Base-by-base conservation (phyloP, 2,113 vertebrate genomes). In the Mormoops blainvillei region DNA sequence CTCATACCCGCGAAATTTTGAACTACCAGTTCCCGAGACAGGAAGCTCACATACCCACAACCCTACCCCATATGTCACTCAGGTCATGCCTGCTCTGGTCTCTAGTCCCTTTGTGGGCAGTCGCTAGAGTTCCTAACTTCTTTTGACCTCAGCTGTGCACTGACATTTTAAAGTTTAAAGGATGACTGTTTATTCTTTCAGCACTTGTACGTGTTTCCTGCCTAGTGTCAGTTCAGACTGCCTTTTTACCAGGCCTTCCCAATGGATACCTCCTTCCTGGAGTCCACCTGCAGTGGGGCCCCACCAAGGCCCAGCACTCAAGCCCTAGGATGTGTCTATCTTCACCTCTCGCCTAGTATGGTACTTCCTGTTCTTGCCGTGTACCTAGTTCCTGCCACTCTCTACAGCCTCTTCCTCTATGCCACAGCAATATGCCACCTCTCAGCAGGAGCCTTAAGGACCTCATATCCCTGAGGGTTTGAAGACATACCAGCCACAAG, bases 231-330 rank as follows among this genome's bases (percentile, higher is more conserved):
- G 26, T 48, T 63, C 24, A 4, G 7, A 24, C 41, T 52, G 15
- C 13, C 22, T 26, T 58, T 43, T 36, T 36, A 4, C 33, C 18
- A 18, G 67, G 74, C 28, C 36, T 38, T 31, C 43, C 71, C 71
- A 20, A 52, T 13, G 45, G 61, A 24, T 0, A 5, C 36, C 56
- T 50, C 15, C 20, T 2, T 1, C 22, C 45, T 13, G 0, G 2
- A 54, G 74, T 41, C 28, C 19, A 22, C 19, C n/a, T 73, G 13
- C 33, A 31, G 5, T 11, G 26, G 48, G 28, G 31, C 36, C 19
- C 36, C 50, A 86, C 45, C n/a, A 13, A 54, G 67, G 26, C 48
- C 81, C 41, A 63, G 36, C 41, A 83, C 19, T 20, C 41, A 83
- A 43, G 74, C 38, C 84, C 48, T 3, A 38, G 48, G 65, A 54